These are phyloP conservation scores for Mustela nigripes DNA, from an alignment of 2,113 vertebrate species.

Conservation along the genomic window DNA sequence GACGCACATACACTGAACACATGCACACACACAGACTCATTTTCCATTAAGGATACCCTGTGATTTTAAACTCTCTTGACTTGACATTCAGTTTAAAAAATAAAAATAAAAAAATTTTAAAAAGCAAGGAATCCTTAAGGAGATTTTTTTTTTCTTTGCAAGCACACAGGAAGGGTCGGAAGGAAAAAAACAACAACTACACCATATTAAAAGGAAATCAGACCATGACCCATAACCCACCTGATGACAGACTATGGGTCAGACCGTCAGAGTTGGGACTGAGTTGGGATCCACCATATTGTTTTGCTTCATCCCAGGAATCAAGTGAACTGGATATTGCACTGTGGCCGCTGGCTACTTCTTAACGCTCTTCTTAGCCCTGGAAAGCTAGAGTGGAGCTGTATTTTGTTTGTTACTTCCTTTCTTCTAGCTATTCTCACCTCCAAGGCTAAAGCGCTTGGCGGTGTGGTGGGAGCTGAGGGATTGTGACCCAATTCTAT, in stretches of 20 bases:
- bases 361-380: neutral
- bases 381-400: neutral
- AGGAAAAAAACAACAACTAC: neutral
- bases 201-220: neutral
- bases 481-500: neutral
- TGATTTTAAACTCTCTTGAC: neutral
- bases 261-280: neutral
- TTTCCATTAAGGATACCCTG: neutral
- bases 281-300: neutral
- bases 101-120: neutral
- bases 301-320: neutral
- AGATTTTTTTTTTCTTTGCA: neutral
- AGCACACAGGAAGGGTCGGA: neutral
- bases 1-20: neutral
- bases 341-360: neutral
- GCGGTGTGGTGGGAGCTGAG: neutral
- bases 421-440: neutral
- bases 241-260: neutral
- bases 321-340: neutral
- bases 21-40: neutral
- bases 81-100: neutral
- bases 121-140: neutral
- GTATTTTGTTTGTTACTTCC: neutral
- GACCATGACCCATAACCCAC: neutral
- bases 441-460: neutral